These are phyloP conservation scores for Neopipo cinnamomea DNA, from an alignment of 2,113 vertebrate genomes.

Conservation along the genomic window DNA sequence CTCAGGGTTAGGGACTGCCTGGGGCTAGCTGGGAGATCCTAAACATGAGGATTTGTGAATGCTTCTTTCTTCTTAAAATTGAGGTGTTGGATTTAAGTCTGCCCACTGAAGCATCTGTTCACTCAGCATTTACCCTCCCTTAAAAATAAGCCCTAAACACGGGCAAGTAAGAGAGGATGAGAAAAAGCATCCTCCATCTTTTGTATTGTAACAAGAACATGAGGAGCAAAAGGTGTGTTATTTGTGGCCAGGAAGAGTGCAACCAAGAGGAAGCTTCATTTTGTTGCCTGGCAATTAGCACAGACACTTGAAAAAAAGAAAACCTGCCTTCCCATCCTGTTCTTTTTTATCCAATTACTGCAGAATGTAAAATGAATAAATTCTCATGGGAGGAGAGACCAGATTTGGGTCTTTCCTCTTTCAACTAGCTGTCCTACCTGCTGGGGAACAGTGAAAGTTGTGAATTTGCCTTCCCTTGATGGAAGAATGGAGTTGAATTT, in stretches of 20 bases:
- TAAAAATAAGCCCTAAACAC: neutral
- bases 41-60: neutral
- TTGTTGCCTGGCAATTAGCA: conserved; percentile 32
- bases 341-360: conserved; percentile 2
- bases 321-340: conserved; percentile 27
- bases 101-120: neutral
- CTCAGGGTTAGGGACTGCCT: neutral
- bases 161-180: neutral
- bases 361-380: conserved; percentile 6
- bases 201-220: neutral
- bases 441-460: neutral
- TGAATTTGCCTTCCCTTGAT: neutral
- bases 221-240: neutral
- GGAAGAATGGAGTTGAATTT: neutral
- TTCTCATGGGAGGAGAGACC: conserved; percentile 18
- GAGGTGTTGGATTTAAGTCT: neutral
- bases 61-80: neutral
- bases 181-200: neutral
- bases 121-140: neutral
- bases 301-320: conserved; percentile 6
- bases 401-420: neutral
- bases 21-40: neutral
- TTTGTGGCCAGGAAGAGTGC: neutral
- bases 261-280: neutral
- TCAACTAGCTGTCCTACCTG: neutral